Evolutionary conservation across 1,140 invertebrate genomes (phyloP).

Genomic region (Aplysia californica): DNA sequence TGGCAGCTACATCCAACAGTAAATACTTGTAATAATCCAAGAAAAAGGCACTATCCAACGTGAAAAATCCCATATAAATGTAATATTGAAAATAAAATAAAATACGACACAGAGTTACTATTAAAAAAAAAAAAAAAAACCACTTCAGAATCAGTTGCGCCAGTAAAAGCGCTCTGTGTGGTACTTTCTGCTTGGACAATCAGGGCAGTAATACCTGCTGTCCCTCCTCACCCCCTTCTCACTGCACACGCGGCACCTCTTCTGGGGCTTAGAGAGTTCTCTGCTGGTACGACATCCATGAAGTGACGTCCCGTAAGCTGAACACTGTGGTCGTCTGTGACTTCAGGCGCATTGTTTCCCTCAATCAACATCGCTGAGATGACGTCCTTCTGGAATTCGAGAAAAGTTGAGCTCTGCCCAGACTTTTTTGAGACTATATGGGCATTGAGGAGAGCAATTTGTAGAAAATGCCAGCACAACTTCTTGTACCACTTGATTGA

Average conservation of each 20-base stretch:
- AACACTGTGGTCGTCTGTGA: not conserved
- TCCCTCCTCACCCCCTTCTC: not conserved
- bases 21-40: no score
- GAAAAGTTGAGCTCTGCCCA: not conserved
- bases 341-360: not conserved
- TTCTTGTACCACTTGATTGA: constrained; percentile 31
- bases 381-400: constrained; percentile 4
- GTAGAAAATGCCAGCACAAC: constrained; percentile 11
- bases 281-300: not conserved
- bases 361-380: not conserved
- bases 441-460: constrained; percentile 28
- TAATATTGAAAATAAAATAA: no score
- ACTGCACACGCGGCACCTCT: not conserved
- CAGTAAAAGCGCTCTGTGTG: not conserved
- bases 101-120: no score
- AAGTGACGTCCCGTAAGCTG: not conserved
- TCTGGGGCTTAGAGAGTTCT: not conserved
- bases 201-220: not conserved
- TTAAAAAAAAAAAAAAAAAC: no score
- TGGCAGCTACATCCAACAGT: no score
- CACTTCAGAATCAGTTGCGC: not conserved
- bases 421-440: constrained; percentile 9
- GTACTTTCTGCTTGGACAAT: not conserved
- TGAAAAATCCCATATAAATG: no score
- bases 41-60: no score